These are phyloP conservation scores for Lampropteryx suffumata DNA, from an alignment of 2,888 invertebrate genomes.

Conservation along the genomic window DNA sequence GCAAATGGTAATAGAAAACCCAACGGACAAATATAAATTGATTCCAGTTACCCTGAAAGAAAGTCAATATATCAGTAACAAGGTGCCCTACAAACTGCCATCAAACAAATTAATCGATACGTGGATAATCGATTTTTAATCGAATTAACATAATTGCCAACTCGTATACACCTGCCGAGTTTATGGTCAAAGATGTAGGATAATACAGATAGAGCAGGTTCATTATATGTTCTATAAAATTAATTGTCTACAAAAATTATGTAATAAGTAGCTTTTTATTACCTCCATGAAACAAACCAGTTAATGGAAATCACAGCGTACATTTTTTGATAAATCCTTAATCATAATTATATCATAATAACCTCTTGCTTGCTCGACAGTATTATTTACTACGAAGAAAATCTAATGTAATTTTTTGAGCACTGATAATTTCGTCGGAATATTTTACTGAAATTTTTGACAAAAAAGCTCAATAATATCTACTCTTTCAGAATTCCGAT, in stretches of 20 bases:
- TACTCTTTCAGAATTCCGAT: too few species aligned
- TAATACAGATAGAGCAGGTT: constrained; percentile 13
- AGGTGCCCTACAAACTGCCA: constrained; percentile 29
- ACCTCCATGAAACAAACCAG: too few species aligned
- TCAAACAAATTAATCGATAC: constrained; percentile 45
- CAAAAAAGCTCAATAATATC: too few species aligned
- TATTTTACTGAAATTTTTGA: too few species aligned
- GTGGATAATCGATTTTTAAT: constrained; percentile 45
- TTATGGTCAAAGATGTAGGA: constrained; percentile 20
- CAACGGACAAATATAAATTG: constrained; percentile 10
- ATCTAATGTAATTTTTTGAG: too few species aligned
- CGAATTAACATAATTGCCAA: constrained; percentile 50
- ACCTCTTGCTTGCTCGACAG: too few species aligned
- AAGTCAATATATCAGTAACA: constrained; percentile 68
- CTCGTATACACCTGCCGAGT: constrained; percentile 43
- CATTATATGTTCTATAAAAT: constrained; percentile 8
- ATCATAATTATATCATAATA: too few species aligned
- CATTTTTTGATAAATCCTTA: too few species aligned
- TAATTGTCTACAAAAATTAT: not conserved
- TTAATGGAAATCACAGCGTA: too few species aligned
- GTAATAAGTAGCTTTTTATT: too few species aligned
- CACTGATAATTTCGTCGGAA: too few species aligned
- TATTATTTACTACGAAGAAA: too few species aligned
- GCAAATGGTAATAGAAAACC: constrained; percentile 3
- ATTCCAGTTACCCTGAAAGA: constrained; percentile 3